Base-by-base conservation (phyloP, 2,113 vertebrate genomes). In the Cariama cristata region DNA sequence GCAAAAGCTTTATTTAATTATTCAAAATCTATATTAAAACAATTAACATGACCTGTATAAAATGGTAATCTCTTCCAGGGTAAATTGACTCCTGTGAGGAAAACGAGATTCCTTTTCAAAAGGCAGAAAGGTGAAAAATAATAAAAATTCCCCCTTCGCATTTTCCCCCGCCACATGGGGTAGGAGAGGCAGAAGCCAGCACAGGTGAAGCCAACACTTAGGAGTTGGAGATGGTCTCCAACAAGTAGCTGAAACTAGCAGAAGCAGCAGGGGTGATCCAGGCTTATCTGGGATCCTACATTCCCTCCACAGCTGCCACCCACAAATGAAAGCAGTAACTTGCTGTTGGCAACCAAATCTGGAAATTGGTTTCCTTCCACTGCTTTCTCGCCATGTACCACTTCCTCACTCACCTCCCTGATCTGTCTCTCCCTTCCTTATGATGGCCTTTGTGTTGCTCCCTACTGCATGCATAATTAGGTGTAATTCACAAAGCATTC, bases 1-100 rank as follows among this genome's bases (percentile, higher is more conserved):
- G 12, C 8, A 76, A 94, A 67, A 45, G 55, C 50, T 94, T 81
- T 83, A 52, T 79, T 88, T 72, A 79, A 55, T 80, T 88, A 58
- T 74, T 77, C 47, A 62, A 80, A 84, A 82, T 38, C 7, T 45
- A 23, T 40, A 72, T 50, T 42, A 63, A 87, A 90, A 28, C 47
- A 90, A 42, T 42, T 79, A 72, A 50, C 7, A 18, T 50, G 9
- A 49, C 50, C 23, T 71, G 4, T 27, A 64, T 50, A 49, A 79
- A 79, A 64, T n/a, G 5, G 5, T 38, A 67, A 60, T 38, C 19
- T 72, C 23, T 91, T 74, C 38, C 55, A 47, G 44, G 27, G 44
- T 23, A 88, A 75, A 79, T 30, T 68, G 26, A 64, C 19, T 81
- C 8, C n/a, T 1, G 2, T 22, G 6, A 45, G 9, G 32, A 76